Evolutionary conservation across 64 coral and sea anemone species (phyloP).

Genomic region (Montipora sp.): DNA sequence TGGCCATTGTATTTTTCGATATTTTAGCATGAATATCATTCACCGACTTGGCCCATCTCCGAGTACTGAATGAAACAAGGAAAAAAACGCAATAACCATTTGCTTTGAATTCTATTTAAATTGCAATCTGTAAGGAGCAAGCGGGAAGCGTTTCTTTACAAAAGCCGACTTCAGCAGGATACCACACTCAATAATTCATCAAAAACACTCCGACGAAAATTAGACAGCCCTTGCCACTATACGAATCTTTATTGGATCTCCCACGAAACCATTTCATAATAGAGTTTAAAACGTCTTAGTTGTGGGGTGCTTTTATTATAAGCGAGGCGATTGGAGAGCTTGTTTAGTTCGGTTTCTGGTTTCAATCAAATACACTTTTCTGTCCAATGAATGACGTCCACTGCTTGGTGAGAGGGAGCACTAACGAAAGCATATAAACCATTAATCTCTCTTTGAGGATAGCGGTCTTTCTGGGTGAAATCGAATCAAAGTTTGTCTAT

Average conservation of each 20-base stretch:
- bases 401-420: neutral
- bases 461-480: slow-evolving; percentile 11
- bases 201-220: slow-evolving; percentile 19
- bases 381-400: neutral
- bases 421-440: neutral
- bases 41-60: neutral
- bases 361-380: neutral
- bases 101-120: neutral
- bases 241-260: neutral
- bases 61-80: too few relatives aligned
- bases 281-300: neutral
- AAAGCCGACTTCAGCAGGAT: slow-evolving; percentile 8
- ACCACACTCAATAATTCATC: slow-evolving; percentile 46
- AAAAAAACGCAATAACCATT: neutral
- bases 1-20: neutral
- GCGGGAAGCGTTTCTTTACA: neutral
- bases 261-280: neutral
- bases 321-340: neutral
- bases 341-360: slow-evolving; percentile 26
- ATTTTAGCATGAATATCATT: neutral
- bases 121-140: neutral
- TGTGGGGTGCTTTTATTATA: neutral
- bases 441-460: slow-evolving; percentile 15
- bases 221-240: slow-evolving; percentile 12
- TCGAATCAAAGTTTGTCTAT: neutral